Conservation (phyloP, 2,888 invertebrate species). For the Leptopilina drosophilae region DNA sequence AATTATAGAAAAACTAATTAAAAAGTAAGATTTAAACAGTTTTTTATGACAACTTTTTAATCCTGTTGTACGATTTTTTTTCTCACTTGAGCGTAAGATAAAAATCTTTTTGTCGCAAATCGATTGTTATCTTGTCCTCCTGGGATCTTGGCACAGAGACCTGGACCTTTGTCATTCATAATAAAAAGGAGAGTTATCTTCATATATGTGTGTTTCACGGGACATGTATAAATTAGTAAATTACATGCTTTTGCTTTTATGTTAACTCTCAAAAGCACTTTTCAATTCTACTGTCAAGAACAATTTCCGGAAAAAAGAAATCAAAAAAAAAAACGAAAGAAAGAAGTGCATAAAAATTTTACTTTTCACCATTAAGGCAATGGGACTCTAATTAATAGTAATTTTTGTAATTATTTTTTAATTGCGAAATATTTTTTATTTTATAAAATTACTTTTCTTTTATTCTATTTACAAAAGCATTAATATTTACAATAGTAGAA, state of each 20-base stretch:
- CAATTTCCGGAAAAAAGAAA: background rate
- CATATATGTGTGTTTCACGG: background rate
- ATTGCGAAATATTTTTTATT: no score
- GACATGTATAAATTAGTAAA: conserved; percentile 5
- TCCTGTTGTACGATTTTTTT: background rate
- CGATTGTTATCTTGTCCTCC: background rate
- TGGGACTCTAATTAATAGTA: no score
- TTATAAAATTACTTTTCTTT: no score
- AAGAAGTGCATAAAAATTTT: no score
- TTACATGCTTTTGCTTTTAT: conserved; percentile 11
- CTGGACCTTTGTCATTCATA: conserved; percentile 4
- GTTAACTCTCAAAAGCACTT: background rate
- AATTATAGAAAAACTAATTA: no score
- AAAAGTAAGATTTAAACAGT: background rate
- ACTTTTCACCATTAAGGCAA: no score
- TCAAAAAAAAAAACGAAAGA: background rate
- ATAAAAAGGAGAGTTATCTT: background rate
- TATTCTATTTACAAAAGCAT: no score
- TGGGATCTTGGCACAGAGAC: background rate
- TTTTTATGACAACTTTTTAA: background rate
- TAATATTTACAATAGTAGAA: no score
- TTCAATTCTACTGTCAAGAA: background rate
- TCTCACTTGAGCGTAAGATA: background rate
- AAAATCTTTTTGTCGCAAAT: background rate
- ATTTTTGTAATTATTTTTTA: no score